phyloP scores from a whole-genome alignment of 2,113 vertebrate genomes.

The Herpetotheres cachinnans region DNA sequence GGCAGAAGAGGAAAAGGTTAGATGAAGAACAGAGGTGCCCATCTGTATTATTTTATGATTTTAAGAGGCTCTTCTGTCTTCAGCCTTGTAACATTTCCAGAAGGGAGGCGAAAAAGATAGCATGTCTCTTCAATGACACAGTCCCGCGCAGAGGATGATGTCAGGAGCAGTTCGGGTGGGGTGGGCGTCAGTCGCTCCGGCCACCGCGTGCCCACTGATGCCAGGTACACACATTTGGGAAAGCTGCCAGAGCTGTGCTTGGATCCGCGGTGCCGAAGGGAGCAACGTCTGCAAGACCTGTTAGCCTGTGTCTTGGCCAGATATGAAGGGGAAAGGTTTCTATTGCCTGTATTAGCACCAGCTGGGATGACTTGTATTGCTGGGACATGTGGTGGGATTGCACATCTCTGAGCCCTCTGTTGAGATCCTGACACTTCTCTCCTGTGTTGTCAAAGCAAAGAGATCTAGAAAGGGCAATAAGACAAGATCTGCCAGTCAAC shows the following conservation, averaged over 20 bases:
- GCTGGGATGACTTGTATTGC: background rate
- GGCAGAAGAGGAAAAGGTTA: background rate
- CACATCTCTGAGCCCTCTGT: background rate
- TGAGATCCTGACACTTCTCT: background rate
- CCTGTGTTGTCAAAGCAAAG: background rate
- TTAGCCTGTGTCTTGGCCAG: background rate
- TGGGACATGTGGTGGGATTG: background rate
- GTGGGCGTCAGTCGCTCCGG: background rate
- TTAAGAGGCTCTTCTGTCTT: background rate
- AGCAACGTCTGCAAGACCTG: background rate
- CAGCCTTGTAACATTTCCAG: background rate
- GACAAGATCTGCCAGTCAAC: background rate
- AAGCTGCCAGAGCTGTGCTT: background rate
- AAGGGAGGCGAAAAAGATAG: background rate
- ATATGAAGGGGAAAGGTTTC: background rate
- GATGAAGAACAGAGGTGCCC: background rate
- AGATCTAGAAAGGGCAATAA: background rate
- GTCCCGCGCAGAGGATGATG: background rate
- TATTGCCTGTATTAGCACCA: background rate
- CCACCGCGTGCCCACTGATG: background rate
- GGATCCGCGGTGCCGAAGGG: background rate
- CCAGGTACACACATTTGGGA: background rate
- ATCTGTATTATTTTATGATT: background rate
- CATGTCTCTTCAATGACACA: background rate
- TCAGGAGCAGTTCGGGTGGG: rapidly evolving